Base-by-base conservation (phyloP, 2,797 vertebrate genomes). In the Ceryle rudis region DNA sequence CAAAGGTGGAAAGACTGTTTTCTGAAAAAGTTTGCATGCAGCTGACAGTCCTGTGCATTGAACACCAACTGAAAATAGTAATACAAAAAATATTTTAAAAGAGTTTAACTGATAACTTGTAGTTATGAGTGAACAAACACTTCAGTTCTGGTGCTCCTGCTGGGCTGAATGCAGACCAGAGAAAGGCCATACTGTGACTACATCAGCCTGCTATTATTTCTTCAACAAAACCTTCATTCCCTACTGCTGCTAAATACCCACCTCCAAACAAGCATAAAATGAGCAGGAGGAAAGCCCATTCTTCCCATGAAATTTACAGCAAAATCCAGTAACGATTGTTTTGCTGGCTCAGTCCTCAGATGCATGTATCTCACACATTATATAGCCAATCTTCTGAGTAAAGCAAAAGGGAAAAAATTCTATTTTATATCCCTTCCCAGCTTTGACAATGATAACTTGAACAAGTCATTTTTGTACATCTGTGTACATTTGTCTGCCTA, bases 201-300 rank as follows among this genome's bases (percentile, higher is more conserved):
- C 77, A 39, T 90, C 82, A 94, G 33, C 33, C 66, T 93, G 52
- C 41, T 92, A 65, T 85, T 91, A 95, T 86, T 94, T 90, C 91
- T 73, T 95, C 81, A 91, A 69, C 62, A 94, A 90, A 94, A 79
- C 66, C 64, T 91, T 84, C 74, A 49, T 77, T 88, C 61, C 52
- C 62, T 81, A 67, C 89, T 94, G 80, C 79, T 92, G 25, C 31
- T 80, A 83, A 92, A 88, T 73, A 81, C 18, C 58, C 21, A 72
- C 55, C 55, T 92, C 39, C 41, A 86, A 85, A 78, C 28, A 86
- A 79, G 41, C 8, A 42, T 28, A 57, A 86, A 54, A 89, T 0
- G 0, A 75, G 4, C 26, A 71, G 42, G 33, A 31, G 52, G 21
- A 89, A 92, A 93, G 52, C 11, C 61, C 21, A 33, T 49, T 81